phyloP scores from a whole-genome alignment of 2,888 invertebrate species.

The Xanthorhoe spadicearia region DNA sequence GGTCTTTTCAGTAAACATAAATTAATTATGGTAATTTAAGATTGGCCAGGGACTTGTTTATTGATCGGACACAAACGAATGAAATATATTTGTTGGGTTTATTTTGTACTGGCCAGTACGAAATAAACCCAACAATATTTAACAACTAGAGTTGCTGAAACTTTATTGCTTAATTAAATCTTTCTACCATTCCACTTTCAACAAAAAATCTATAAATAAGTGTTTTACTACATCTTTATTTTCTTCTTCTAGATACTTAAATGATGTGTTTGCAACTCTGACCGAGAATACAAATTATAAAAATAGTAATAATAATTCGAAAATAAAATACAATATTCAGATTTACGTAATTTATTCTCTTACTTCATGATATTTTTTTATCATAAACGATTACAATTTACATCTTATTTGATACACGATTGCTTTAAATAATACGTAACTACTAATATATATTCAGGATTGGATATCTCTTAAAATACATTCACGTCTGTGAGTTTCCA shows the following conservation, averaged over 20 bases:
- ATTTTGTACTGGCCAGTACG: too few species aligned
- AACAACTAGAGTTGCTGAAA: too few species aligned
- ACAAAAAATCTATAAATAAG: too few species aligned
- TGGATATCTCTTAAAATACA: conserved; percentile 66
- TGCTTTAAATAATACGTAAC: conserved; percentile 70
- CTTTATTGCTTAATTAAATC: too few species aligned
- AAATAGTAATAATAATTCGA: background rate
- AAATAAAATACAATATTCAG: conserved; percentile 56
- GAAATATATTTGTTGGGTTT: conserved; percentile 3
- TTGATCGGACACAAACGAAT: conserved; percentile 5
- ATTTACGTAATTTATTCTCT: conserved; percentile 72
- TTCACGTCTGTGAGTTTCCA: conserved; percentile 59
- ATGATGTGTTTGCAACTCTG: background rate
- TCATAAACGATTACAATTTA: conserved; percentile 80
- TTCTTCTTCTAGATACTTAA: too few species aligned
- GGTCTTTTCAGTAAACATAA: conserved; percentile 66
- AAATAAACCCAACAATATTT: too few species aligned
- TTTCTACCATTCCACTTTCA: too few species aligned
- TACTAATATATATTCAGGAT: conserved; percentile 68
- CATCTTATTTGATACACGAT: conserved; percentile 75
- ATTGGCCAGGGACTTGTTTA: conserved; percentile 40
- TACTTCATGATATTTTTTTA: conserved; percentile 73
- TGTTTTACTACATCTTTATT: too few species aligned
- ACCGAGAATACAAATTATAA: background rate
- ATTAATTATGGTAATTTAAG: conserved; percentile 74